A percentile compares a stretch with the other conserved stretches of the same genome.
Evolutionary conservation across 2,888 invertebrate species (phyloP).

Genomic region (Mythimna ferrago): DNA sequence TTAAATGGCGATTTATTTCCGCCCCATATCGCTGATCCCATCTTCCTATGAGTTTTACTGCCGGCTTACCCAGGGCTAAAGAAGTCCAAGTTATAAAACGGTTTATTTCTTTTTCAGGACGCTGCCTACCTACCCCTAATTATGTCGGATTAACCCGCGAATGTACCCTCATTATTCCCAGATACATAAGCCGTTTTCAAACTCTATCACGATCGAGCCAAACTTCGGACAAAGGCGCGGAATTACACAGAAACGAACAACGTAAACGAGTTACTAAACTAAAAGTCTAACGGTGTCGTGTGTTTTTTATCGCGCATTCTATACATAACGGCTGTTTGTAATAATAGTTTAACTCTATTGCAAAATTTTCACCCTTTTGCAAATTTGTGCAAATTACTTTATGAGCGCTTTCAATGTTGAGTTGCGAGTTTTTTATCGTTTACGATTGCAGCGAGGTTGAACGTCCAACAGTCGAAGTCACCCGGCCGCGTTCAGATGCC

Average conservation of each 20-base stretch:
- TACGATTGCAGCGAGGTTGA: conserved; percentile 80
- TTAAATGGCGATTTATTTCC: conserved; percentile 91
- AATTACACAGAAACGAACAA: conserved; percentile 66
- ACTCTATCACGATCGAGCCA: conserved; percentile 64
- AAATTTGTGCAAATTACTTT: conserved; percentile 90
- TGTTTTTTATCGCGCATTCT: conserved; percentile 74
- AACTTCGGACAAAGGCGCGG: conserved; percentile 65
- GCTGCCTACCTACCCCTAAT: conserved; percentile 80
- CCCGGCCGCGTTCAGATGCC: conserved; percentile 73
- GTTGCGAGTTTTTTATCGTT: conserved; percentile 82
- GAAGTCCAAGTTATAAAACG: conserved; percentile 89
- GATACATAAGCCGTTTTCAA: conserved; percentile 60
- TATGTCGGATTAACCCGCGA: conserved; percentile 80
- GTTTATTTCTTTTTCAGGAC: conserved; percentile 88
- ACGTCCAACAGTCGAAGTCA: conserved; percentile 71
- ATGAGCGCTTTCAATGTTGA: conserved; percentile 82
- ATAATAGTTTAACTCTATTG: conserved; percentile 80
- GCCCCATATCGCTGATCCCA: conserved; percentile 89
- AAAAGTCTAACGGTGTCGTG: conserved; percentile 74
- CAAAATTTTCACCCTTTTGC: conserved; percentile 87
- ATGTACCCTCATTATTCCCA: conserved; percentile 75
- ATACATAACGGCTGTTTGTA: conserved; percentile 82
- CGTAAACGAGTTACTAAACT: conserved; percentile 79
- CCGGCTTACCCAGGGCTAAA: conserved; percentile 88
- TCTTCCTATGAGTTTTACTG: conserved; percentile 89